A percentile compares a stretch with the other conserved stretches of the same genome.
Conservation (phyloP, 2,797 vertebrate genomes). For the Xiphophorus birchmanni region DNA sequence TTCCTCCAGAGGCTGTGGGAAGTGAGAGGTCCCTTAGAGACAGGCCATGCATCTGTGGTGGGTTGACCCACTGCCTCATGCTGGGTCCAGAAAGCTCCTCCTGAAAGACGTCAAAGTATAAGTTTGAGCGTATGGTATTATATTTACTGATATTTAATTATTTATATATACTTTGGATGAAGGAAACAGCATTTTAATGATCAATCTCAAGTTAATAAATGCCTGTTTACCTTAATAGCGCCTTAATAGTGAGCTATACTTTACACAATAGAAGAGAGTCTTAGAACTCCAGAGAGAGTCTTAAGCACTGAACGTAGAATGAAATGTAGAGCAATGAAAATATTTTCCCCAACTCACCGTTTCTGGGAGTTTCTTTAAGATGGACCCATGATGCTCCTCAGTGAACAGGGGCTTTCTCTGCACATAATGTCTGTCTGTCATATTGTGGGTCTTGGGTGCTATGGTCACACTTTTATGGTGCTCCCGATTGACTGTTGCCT, state of each 20-base stretch:
- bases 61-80: constrained; percentile 16
- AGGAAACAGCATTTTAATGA: neutral
- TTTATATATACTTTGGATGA: neutral
- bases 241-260: neutral
- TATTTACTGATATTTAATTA: neutral
- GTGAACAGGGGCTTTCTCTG: constrained; percentile 63
- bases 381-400: constrained; percentile 45
- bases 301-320: neutral
- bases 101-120: constrained; percentile 24
- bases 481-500: constrained; percentile 3
- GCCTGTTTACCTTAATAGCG: neutral
- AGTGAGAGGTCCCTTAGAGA: constrained; percentile 27
- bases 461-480: constrained; percentile 56
- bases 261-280: neutral
- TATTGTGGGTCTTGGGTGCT: constrained; percentile 61
- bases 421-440: constrained; percentile 63
- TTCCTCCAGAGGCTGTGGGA: constrained; percentile 38
- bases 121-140: neutral
- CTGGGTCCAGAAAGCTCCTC: constrained; percentile 17
- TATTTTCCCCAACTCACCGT: constrained; percentile 50
- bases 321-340: too few species aligned
- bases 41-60: constrained; percentile 18
- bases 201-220: neutral
- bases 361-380: constrained; percentile 68
- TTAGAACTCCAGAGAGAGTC: too few species aligned